These are phyloP conservation scores for Drosophila ezoana DNA, from an alignment of 2,888 invertebrate species.

Conservation along the genomic window DNA sequence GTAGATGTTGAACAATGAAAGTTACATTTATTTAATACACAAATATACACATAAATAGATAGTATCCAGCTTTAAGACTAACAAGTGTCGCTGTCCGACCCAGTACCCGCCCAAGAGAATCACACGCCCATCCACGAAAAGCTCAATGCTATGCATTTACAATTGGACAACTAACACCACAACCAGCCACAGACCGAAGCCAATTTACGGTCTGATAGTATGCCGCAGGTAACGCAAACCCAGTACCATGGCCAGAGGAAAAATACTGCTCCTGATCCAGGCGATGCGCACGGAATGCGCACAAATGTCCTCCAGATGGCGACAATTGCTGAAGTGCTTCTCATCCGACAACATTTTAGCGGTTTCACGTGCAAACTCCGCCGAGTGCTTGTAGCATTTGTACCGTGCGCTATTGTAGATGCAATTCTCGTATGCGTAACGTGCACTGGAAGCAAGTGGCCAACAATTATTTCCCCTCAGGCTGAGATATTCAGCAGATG, in stretches of 20 bases:
- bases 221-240: conserved; percentile 20
- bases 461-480: background rate
- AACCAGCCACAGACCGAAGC: conserved; percentile 6
- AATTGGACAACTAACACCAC: conserved; percentile 45
- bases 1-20: conserved; percentile 15
- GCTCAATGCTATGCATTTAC: conserved; percentile 74
- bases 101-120: conserved; percentile 51
- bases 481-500: conserved; percentile 5
- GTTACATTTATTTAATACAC: conserved; percentile 38
- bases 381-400: conserved; percentile 84
- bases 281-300: conserved; percentile 32
- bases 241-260: conserved; percentile 32
- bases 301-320: conserved; percentile 80
- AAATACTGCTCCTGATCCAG: conserved; percentile 25
- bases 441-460: conserved; percentile 71
- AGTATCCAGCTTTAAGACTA: conserved; percentile 33
- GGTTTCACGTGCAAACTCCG: conserved; percentile 82
- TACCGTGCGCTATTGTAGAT: conserved; percentile 84
- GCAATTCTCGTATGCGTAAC: conserved; percentile 84
- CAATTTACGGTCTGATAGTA: conserved; percentile 35
- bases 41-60: conserved; percentile 19
- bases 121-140: conserved; percentile 45
- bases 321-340: conserved; percentile 84
- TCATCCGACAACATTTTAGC: conserved; percentile 84
- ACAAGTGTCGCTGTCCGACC: conserved; percentile 71